Evolutionary conservation across 2,888 invertebrate genomes (phyloP).

Genomic region (Agriopis leucophaearia): DNA sequence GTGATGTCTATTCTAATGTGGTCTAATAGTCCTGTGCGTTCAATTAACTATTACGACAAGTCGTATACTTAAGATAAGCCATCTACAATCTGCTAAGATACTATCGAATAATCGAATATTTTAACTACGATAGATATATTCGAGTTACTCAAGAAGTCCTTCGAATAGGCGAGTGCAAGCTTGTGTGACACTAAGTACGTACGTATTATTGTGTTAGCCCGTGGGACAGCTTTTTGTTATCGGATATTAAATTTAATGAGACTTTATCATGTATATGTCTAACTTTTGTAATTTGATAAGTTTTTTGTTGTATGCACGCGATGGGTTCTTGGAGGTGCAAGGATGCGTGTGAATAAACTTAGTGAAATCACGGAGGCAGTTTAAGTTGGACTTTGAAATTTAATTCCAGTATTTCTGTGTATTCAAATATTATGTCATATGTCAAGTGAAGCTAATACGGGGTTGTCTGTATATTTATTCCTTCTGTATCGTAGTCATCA

Average conservation of each 20-base stretch:
- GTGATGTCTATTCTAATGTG: too few relatives aligned
- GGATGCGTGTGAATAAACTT: conserved; percentile 15
- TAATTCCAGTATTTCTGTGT: too few relatives aligned
- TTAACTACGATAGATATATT: conserved; percentile 51
- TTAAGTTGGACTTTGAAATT: too few relatives aligned
- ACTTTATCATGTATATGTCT: conserved; percentile 16
- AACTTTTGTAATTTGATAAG: conserved; percentile 17
- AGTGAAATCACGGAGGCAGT: conserved; percentile 6
- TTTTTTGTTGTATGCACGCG: conserved; percentile 28
- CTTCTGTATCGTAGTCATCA: too few relatives aligned
- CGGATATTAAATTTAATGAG: conserved; percentile 38
- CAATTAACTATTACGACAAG: conserved; percentile 49
- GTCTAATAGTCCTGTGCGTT: too few relatives aligned
- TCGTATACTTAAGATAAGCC: conserved; percentile 53
- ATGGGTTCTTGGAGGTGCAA: conserved; percentile 19
- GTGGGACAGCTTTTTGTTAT: conserved; percentile 46
- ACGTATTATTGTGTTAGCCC: conserved; percentile 33
- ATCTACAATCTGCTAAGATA: conserved; percentile 48
- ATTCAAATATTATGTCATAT: too few relatives aligned
- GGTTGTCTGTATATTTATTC: too few relatives aligned
- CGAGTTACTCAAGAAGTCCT: conserved; percentile 45
- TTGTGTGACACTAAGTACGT: conserved; percentile 18
- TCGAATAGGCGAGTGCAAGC: conserved; percentile 30
- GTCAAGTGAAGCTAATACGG: too few relatives aligned
- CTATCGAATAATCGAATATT: conserved; percentile 53